These are phyloP conservation scores for Colinus virginianus DNA, from an alignment of 2,113 vertebrate genomes.

Conservation along the genomic window DNA sequence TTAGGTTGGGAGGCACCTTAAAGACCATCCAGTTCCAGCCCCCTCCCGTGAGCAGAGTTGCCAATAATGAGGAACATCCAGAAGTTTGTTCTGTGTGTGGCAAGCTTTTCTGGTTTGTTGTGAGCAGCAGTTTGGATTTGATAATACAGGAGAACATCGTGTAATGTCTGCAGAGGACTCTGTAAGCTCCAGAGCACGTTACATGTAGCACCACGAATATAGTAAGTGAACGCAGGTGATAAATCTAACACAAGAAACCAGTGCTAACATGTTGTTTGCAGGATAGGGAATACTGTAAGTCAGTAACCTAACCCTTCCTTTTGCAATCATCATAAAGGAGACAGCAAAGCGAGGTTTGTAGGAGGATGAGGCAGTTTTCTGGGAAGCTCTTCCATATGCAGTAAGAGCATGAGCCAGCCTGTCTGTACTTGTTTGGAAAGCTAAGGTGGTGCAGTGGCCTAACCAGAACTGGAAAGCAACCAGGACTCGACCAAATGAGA, in stretches of 20 bases:
- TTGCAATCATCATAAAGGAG: neutral
- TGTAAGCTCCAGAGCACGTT: neutral
- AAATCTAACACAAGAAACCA: neutral
- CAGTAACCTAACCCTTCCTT: neutral
- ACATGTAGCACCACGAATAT: neutral
- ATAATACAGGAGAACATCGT: neutral
- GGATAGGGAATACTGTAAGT: neutral
- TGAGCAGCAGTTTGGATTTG: neutral
- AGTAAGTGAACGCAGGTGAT: neutral
- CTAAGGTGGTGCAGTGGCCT: neutral
- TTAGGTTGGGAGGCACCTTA: too few relatives aligned
- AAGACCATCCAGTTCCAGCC: too few relatives aligned
- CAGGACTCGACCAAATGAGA: neutral
- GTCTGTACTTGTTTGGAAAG: neutral
- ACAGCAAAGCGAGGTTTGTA: accelerated
- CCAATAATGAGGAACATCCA: neutral
- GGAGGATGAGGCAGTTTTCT: neutral
- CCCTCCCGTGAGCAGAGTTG: too few relatives aligned
- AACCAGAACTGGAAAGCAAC: neutral
- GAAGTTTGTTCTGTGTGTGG: neutral
- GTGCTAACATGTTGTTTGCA: neutral
- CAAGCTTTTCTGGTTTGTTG: neutral
- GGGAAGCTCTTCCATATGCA: neutral
- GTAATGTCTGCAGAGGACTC: neutral
- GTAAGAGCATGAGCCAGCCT: neutral